phyloP scores from a whole-genome alignment of 2,113 vertebrate genomes.

The Pristiophorus japonicus region DNA sequence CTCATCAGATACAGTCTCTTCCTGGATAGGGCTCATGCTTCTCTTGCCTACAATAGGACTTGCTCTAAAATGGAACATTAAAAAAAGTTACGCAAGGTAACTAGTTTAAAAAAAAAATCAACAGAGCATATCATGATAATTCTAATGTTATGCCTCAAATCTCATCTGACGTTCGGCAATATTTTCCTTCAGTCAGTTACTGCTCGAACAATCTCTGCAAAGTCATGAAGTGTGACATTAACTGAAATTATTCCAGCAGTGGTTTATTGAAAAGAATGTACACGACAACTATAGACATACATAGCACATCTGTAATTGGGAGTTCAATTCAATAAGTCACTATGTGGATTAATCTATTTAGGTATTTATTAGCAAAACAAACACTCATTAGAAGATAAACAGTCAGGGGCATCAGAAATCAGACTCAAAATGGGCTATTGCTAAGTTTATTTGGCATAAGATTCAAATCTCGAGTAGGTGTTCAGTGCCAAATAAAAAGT shows the following conservation, averaged over 20 bases:
- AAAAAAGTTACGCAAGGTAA: background rate
- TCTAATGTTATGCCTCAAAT: background rate
- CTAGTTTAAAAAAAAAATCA: too few species aligned
- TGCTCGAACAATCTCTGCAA: background rate
- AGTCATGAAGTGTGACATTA: background rate
- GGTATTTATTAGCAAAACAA: background rate
- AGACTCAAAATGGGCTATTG: background rate
- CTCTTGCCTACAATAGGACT: slow-evolving; percentile 59
- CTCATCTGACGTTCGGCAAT: background rate
- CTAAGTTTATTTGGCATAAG: slow-evolving; percentile 3
- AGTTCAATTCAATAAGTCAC: background rate
- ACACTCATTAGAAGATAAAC: background rate
- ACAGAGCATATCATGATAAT: background rate
- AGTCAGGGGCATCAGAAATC: slow-evolving; percentile 27
- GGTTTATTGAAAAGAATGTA: background rate
- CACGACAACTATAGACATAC: background rate
- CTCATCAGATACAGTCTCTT: slow-evolving; percentile 55
- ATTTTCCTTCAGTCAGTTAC: background rate
- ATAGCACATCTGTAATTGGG: background rate
- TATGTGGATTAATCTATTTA: background rate
- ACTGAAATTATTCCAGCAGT: background rate
- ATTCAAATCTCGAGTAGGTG: background rate
- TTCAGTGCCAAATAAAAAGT: background rate
- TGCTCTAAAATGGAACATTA: background rate
- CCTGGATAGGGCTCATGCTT: slow-evolving; percentile 71